Evolutionary conservation across 1,140 invertebrate genomes (phyloP).

Genomic region (Procambarus virginalis): DNA sequence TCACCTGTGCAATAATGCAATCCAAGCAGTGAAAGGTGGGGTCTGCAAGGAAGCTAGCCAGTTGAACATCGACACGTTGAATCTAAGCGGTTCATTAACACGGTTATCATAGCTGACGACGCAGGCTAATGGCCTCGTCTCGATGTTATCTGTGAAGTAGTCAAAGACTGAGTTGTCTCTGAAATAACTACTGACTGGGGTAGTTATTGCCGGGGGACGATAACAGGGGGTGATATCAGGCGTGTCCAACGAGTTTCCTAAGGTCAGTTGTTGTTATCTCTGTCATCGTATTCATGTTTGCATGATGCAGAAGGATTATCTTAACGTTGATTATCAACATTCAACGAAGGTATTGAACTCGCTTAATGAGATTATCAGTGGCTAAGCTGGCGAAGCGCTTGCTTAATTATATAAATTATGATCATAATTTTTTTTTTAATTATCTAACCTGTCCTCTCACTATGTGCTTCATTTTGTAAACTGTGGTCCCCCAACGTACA

Average conservation of each 20-base stretch:
- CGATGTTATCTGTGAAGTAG: background rate
- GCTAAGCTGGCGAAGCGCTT: too few species aligned
- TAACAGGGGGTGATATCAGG: background rate
- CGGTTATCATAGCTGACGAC: background rate
- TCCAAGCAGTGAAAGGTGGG: too few species aligned
- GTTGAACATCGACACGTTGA: background rate
- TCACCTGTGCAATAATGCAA: too few species aligned
- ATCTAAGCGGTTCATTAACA: background rate
- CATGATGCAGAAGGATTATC: background rate
- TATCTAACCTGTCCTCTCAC: too few species aligned
- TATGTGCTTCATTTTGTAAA: too few species aligned
- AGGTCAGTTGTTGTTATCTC: background rate
- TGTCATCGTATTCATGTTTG: background rate
- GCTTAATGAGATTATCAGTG: too few species aligned
- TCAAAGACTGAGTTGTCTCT: background rate
- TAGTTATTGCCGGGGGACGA: background rate
- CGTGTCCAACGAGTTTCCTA: background rate
- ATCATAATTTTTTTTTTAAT: too few species aligned
- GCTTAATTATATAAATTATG: too few species aligned
- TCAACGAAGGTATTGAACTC: background rate
- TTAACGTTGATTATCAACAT: background rate
- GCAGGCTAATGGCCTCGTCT: background rate
- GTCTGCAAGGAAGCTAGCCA: background rate
- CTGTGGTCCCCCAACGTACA: too few species aligned
- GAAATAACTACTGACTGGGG: background rate